A percentile compares a stretch with the other conserved stretches of the same genome.
These are phyloP conservation scores for Amazonetta brasiliensis DNA, from an alignment of 2,797 vertebrate genomes.

Conservation along the genomic window DNA sequence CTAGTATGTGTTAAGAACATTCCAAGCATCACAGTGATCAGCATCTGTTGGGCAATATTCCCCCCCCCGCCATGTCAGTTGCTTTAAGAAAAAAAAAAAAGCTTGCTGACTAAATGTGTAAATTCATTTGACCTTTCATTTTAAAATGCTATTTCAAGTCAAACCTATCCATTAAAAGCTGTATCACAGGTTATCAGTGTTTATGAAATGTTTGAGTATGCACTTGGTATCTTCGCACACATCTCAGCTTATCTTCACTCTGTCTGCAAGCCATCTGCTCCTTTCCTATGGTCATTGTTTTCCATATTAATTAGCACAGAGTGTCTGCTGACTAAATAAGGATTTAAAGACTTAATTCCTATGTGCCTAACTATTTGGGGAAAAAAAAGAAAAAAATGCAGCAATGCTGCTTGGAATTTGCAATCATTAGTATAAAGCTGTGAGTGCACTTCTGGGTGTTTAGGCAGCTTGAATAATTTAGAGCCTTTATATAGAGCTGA, in stretches of 20 bases:
- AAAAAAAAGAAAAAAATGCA: neutral
- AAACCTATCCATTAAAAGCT: neutral
- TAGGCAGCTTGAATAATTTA: constrained; percentile 70
- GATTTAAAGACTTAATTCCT: constrained; percentile 57
- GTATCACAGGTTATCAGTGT: neutral
- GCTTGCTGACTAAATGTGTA: neutral
- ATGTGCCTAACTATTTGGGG: neutral
- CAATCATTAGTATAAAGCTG: constrained; percentile 55
- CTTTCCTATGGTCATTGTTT: constrained; percentile 51
- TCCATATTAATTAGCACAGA: constrained; percentile 49
- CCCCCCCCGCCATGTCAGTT: neutral
- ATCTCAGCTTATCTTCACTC: neutral
- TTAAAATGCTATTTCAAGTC: constrained; percentile 36
- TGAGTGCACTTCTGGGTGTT: constrained; percentile 59
- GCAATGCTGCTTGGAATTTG: constrained; percentile 36
- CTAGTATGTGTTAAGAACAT: neutral
- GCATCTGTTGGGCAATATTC: neutral
- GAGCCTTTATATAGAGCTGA: constrained; percentile 62
- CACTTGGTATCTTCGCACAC: neutral
- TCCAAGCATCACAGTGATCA: neutral
- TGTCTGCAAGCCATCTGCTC: constrained; percentile 39
- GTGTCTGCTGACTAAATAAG: constrained; percentile 41
- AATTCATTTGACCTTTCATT: constrained; percentile 7
- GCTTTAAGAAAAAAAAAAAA: neutral
- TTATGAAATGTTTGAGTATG: neutral